Evolutionary conservation across 2,797 vertebrate species (phyloP).

Genomic region (Sylvia borin): DNA sequence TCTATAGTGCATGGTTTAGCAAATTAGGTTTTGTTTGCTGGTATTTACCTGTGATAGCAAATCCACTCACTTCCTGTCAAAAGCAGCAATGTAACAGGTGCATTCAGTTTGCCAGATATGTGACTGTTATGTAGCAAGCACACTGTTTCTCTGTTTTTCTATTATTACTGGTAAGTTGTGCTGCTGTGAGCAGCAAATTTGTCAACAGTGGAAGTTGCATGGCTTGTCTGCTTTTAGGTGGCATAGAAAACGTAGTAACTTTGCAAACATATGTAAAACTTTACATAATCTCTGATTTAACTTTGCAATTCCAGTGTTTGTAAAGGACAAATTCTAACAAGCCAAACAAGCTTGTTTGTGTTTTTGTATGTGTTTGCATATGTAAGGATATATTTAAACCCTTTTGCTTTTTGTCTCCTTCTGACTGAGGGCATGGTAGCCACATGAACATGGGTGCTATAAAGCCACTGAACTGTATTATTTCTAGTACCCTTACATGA

Average conservation of each 20-base stretch:
- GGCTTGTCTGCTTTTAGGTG: not conserved
- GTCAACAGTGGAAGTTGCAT: not conserved
- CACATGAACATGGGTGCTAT: not conserved
- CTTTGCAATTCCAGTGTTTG: not conserved
- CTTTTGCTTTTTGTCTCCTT: not conserved
- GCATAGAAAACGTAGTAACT: not conserved
- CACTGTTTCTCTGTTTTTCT: slow-evolving; percentile 28
- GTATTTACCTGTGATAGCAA: slow-evolving; percentile 45
- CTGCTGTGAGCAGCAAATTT: slow-evolving; percentile 7
- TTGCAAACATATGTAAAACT: not conserved
- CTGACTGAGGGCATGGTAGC: not conserved
- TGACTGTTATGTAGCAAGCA: slow-evolving; percentile 10
- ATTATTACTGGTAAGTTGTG: not conserved
- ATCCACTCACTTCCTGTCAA: slow-evolving; percentile 47
- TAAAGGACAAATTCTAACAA: not conserved
- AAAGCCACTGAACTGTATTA: not conserved
- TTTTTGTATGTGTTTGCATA: not conserved
- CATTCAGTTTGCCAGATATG: slow-evolving; percentile 37
- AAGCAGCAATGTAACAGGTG: slow-evolving; percentile 4
- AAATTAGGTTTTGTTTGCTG: slow-evolving; percentile 41
- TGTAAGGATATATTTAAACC: not conserved
- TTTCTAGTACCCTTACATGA: not conserved
- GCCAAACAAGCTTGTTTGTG: not conserved
- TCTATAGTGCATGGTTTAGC: slow-evolving; percentile 19
- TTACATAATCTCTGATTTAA: not conserved